Conservation (phyloP, 1,140 invertebrate genomes). For the Lepidurus apus region DNA sequence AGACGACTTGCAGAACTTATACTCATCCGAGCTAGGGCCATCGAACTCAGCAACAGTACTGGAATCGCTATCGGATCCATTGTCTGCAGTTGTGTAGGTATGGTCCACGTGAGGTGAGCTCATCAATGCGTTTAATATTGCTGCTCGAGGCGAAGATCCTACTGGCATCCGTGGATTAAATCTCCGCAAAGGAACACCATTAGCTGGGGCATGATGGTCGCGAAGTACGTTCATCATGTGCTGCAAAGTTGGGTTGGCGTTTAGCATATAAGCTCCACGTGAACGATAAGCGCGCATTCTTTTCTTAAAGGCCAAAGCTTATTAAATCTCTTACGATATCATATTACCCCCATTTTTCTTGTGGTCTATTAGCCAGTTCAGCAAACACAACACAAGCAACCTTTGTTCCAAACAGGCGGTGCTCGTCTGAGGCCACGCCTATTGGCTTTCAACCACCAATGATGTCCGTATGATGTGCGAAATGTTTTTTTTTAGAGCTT, state of each 20-base stretch:
- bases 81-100: not conserved
- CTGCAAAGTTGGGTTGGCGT: not conserved
- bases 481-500: too few relatives aligned
- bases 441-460: not conserved
- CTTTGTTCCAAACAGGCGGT: not conserved
- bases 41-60: constrained; percentile 35
- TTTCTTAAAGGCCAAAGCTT: not conserved
- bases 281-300: constrained; percentile 7
- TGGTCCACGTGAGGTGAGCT: not conserved
- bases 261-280: not conserved
- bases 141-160: not conserved
- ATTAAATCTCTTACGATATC: too few relatives aligned
- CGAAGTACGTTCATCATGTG: constrained; percentile 15
- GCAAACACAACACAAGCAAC: not conserved
- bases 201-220: not conserved
- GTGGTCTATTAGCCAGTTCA: not conserved
- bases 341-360: too few relatives aligned
- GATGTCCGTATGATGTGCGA: too few relatives aligned
- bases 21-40: constrained; percentile 41
- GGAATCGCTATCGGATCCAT: not conserved
- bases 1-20: constrained; percentile 41
- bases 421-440: not conserved
- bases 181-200: not conserved
- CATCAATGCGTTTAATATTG: not conserved
- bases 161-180: not conserved